Evolutionary conservation across 2,797 vertebrate species (phyloP), one percentile per base, ranked within the genome.

Genomic region (Hemitrygon akajei): DNA sequence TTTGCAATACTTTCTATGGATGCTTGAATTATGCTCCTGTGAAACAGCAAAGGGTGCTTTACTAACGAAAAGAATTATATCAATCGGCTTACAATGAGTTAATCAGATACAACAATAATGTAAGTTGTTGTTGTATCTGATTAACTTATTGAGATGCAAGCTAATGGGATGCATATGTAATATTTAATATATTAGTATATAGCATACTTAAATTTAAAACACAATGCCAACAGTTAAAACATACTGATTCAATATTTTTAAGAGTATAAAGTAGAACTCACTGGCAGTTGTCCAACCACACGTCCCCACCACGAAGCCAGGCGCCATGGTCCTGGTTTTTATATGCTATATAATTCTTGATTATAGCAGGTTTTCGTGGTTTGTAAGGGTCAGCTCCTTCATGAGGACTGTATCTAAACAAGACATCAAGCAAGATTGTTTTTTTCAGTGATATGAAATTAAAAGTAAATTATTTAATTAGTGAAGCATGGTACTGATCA

Each of bases 301-400:
- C 97, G 11, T 99, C 99, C 93, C 99, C 99, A 93, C 99, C 99
- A 47, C 99, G 96, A 94, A 99, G 96, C 99, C 99, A 99, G 94
- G 99, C 99, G 47, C 99, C 99, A 0, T 99, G 98, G 95, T 99
- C 98, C 96, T 99, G 98, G 96, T 99, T 99, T 97, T 99, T 99
- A 95, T 98, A 99, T 94, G 98, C 98, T 1, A 98, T 97, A 93
- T 99, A 99, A 94, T 95, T 96, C 34, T 97, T 96, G 94, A 99
- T 98, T 92, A 98, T 97, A n/a, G 99, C 99, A 0, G 99, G 98
- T 87, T 98, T 98, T 95, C 99, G 97, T 93, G 98, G 98, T 96
- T 99, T 99, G 95, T 98, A 96, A 37, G 98, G 98, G 95, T 99
- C 98, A 0, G 98, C 97, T 0, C 99, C 98, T 95, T 98, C 97